Percentiles rank a stretch among this genome's conserved stretches.
phyloP scores from a whole-genome alignment of 2,113 vertebrate genomes.

The Urocolius indicus region DNA sequence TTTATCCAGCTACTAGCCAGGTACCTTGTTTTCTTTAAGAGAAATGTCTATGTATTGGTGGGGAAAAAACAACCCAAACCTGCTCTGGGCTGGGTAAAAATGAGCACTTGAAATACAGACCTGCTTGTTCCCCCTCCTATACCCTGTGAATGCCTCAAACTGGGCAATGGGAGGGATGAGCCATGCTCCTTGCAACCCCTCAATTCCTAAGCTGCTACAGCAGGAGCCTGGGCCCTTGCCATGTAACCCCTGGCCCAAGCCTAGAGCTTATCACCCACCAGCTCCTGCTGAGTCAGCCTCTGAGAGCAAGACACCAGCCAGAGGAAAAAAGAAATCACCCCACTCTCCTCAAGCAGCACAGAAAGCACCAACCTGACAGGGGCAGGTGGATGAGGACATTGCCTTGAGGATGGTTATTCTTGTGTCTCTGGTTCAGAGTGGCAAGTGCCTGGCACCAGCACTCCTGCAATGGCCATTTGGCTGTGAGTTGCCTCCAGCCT shows the following conservation, averaged over 20 bases:
- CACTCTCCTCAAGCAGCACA: accelerated
- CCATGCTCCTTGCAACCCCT: not conserved
- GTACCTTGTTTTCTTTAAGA: conserved; percentile 13
- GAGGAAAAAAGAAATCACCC: not conserved
- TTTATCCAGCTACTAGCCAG: not conserved
- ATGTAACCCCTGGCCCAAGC: not conserved
- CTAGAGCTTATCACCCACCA: not conserved
- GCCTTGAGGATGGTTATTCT: not conserved
- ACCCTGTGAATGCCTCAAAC: not conserved
- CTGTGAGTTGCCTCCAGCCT: not conserved
- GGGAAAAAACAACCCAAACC: not conserved
- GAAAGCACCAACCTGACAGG: accelerated
- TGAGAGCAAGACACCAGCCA: not conserved
- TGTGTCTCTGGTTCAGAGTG: not conserved
- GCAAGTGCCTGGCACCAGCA: not conserved
- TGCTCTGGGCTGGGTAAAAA: not conserved
- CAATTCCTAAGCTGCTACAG: not conserved
- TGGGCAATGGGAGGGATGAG: accelerated
- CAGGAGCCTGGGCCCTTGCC: accelerated
- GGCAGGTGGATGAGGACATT: not conserved
- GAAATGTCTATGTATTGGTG: not conserved
- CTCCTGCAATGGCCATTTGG: not conserved
- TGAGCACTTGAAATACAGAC: not conserved
- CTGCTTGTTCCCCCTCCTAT: accelerated
- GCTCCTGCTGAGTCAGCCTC: not conserved